Conservation (phyloP, 1,140 invertebrate genomes). For the Orchesella cincta region DNA sequence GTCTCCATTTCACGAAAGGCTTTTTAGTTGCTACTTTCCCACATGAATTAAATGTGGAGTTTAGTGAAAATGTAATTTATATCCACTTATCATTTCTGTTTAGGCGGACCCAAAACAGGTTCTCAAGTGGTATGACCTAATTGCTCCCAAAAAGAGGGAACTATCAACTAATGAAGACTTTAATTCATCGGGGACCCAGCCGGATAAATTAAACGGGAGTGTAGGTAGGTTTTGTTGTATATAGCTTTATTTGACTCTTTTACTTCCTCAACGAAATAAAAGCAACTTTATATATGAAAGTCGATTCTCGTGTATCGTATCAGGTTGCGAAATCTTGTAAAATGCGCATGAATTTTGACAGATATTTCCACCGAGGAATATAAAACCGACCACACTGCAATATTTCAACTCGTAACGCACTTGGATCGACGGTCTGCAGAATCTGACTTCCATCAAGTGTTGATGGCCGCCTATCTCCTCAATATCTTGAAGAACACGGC, state of each 20-base stretch:
- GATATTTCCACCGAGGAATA: conserved; percentile 51
- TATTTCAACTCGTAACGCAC: conserved; percentile 77
- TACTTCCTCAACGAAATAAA: too few relatives aligned
- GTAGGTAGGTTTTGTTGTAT: too few relatives aligned
- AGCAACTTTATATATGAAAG: too few relatives aligned
- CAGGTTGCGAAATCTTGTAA: background rate
- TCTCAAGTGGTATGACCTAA: conserved; percentile 34
- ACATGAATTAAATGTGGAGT: background rate
- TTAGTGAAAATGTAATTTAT: background rate
- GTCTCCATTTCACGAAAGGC: too few relatives aligned
- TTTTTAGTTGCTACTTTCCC: background rate
- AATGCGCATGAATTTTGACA: too few relatives aligned
- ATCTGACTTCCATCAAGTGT: conserved; percentile 77
- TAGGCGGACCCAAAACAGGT: conserved; percentile 30
- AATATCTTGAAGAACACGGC: conserved; percentile 69
- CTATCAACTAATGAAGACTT: background rate
- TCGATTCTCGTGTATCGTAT: too few relatives aligned
- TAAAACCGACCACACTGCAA: conserved; percentile 66
- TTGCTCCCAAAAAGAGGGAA: background rate
- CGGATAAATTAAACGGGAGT: too few relatives aligned
- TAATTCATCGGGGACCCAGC: background rate
- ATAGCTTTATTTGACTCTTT: background rate
- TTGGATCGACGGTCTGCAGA: conserved; percentile 68
- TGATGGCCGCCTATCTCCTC: conserved; percentile 78
- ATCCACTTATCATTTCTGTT: background rate